Base-by-base conservation (phyloP, 2,113 vertebrate species). In the Empidonax traillii region DNA sequence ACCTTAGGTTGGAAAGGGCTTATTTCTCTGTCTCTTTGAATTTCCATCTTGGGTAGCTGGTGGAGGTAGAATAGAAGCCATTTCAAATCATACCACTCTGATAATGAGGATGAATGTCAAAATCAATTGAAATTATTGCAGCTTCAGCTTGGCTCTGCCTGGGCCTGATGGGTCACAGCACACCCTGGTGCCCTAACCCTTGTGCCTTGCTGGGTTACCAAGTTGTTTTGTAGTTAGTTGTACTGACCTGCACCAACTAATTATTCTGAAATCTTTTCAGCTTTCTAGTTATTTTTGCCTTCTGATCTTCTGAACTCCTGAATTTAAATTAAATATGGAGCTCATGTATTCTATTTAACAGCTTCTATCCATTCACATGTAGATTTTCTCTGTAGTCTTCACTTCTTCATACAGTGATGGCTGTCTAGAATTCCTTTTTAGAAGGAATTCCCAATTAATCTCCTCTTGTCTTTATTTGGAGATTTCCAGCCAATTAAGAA, bases 401-500 rank as follows among this genome's bases (percentile, higher is more conserved):
- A 5, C n/a, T 85, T 71, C 41, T 90, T 86, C 28, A 31, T 1
- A 19, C 52, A 72, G 61, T 14, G 59, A 28, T 68, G 52, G 61
- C 80, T 82, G 49, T 51, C 83, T 82, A 35, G 72, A 96, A 81
- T 30, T 84, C 18, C 73, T 75, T 92, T 78, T 49, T 43, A 87
- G 83, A 69, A 82, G 56, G 55, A 81, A 58, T 87, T 76, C 76
- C 76, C 63, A 81, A 58, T 87, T 82, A 87, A 76, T 82, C 83
- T 84, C 47, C 51, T 87, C 53, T 68, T 88, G 43, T 74, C 87
- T 97, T 89, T 79, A 56, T 86, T 43, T 73, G 68, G 93, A 72
- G 66, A 35, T 69, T 91, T 89, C 66, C 65, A 93, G 55, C 55
- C 88, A 76, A 65, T 96, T 89, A 87, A 78, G 89, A 89, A 58